Base-by-base conservation (phyloP, 2,888 invertebrate species). In the Macaria liturata region DNA sequence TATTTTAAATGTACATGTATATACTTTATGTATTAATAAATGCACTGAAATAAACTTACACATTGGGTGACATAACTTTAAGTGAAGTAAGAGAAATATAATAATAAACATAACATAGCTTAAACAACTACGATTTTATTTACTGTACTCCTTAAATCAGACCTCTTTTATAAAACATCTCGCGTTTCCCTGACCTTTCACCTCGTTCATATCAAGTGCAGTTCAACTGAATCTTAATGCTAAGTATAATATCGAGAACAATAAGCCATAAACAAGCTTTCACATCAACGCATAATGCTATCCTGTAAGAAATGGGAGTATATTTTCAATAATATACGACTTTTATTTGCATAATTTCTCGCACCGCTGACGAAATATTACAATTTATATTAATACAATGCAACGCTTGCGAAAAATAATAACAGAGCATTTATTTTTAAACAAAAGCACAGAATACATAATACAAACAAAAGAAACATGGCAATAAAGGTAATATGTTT, bases 241-340 rank as follows among this genome's bases (percentile, higher is more conserved):
- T 82, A 81, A 83, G 78, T 80, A 80, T 82, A 83, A 83, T 78
- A 83, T 80, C 70, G 78, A 78, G 84, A 89, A 91, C 89, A 90
- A 91, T 91, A 80, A 78, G 83, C 82, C 75, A 89, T 91, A 90
- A 90, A 90, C 80, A 85, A 77, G 76, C 75, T 72, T 72, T 76
- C 79, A 81, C 83, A 89, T 87, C 84, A 85, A 87, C 84, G 78
- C 78, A 83, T 85, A 83, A 85, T 84, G 77, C 78, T 78, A 78
- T 81, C 72, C 75, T 71, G 70, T 72, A 77, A 78, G 80, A 83
- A 86, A 76, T 72, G 69, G 68, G 71, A 80, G 81, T 74, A 85
- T 84, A 84, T 82, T 84, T 88, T 83, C 80, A 83, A 84, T 82
- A 84, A 72, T 76, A 70, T 68, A 64, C 66, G 56, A 68, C 64